Evolutionary conservation across 2,888 invertebrate genomes (phyloP).

Genomic region (Metallyticus violacea): DNA sequence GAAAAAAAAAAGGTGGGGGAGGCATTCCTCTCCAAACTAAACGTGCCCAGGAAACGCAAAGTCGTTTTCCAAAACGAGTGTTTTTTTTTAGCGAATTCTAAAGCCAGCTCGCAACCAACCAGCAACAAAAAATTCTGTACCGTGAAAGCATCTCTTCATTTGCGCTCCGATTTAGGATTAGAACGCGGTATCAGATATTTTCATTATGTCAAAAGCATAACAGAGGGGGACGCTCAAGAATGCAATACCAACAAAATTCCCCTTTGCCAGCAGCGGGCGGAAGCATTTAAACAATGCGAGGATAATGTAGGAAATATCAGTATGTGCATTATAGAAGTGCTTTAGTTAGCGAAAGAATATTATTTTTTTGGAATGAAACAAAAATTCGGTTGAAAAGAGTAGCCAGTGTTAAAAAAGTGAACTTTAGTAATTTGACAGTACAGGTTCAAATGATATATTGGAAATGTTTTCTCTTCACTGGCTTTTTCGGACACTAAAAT

Average conservation of each 20-base stretch:
- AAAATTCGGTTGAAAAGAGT: neutral
- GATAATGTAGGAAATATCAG: neutral
- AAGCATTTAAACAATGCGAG: neutral
- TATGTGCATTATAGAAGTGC: neutral
- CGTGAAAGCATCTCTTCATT: neutral
- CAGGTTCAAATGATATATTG: too few species aligned
- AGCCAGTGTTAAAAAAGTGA: neutral
- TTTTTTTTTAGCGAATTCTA: neutral
- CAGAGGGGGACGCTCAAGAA: neutral
- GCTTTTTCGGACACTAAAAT: too few species aligned
- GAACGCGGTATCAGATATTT: neutral
- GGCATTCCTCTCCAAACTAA: neutral
- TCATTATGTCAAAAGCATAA: neutral
- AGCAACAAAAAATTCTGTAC: neutral
- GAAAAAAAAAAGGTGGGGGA: too few species aligned
- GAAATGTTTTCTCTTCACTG: too few species aligned
- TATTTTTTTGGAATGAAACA: neutral
- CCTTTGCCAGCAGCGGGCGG: neutral
- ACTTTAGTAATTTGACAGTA: neutral
- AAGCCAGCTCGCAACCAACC: neutral
- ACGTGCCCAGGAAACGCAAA: neutral
- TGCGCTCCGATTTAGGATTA: neutral
- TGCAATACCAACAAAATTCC: neutral
- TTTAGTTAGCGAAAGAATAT: neutral
- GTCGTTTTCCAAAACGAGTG: neutral